Percentiles rank a stretch among this genome's conserved stretches.
These are phyloP conservation scores for Semnopithecus entellus DNA, from an alignment of 2,113 vertebrate species.

Conservation along the genomic window DNA sequence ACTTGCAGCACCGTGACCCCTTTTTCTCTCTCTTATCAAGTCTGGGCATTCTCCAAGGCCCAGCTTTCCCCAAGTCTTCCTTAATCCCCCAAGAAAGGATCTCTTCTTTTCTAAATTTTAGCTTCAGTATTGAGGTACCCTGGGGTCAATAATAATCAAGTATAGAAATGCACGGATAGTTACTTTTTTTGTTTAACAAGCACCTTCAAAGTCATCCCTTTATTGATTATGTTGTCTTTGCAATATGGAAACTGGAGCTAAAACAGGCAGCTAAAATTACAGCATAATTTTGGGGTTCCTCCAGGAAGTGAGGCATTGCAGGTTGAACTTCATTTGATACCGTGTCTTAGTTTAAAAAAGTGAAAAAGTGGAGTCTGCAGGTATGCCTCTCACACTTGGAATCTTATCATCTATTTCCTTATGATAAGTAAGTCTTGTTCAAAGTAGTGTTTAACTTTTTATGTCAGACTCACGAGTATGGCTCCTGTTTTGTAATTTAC, in stretches of 20 bases:
- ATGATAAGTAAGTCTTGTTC: not conserved
- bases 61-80: not conserved
- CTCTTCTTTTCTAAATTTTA: not conserved
- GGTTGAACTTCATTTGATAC: not conserved
- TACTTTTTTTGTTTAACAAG: not conserved
- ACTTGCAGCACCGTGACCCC: no score
- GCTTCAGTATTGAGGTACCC: not conserved
- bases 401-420: not conserved
- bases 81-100: not conserved
- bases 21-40: not conserved
- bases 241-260: not conserved
- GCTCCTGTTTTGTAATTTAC: not conserved
- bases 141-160: not conserved
- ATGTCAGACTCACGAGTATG: no score
- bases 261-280: not conserved
- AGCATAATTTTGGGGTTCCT: not conserved
- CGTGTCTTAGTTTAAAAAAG: not conserved
- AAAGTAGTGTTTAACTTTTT: not conserved
- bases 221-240: not conserved
- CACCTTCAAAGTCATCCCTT: not conserved
- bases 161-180: not conserved
- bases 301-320: not conserved
- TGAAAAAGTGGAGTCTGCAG: not conserved
- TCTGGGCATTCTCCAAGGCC: not conserved
- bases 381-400: not conserved